phyloP scores from a whole-genome alignment of 2,888 invertebrate genomes.

The Argyra leucocephala region DNA sequence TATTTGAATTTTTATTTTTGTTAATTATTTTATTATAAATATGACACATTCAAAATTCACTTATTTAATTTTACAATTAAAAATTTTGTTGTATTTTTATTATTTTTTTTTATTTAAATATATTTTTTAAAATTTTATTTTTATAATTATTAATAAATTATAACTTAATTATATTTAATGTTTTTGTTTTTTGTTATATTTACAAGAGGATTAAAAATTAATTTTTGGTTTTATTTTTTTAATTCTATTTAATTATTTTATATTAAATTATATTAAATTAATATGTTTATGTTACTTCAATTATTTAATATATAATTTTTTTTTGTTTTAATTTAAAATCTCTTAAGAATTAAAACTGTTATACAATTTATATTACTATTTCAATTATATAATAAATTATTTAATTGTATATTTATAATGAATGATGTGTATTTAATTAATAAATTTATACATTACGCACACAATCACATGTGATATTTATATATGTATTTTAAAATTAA shows the following conservation, averaged over 20 bases:
- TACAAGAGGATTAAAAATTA: not conserved
- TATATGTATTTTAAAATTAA: not conserved
- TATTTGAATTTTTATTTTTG: not conserved
- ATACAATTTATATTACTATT: not conserved
- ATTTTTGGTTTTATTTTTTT: too few species aligned
- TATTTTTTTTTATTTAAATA: not conserved
- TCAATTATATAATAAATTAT: too few species aligned
- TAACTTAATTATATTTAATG: not conserved
- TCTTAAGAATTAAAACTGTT: not conserved
- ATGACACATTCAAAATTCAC: conserved; percentile 3
- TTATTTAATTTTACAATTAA: not conserved
- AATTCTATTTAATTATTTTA: not conserved
- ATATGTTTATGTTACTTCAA: too few species aligned
- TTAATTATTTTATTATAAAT: not conserved
- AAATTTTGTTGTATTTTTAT: not conserved
- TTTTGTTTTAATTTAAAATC: not conserved
- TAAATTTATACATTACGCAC: conserved; percentile 1
- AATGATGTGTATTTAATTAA: not conserved
- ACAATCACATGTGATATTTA: not conserved
- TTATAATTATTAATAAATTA: too few species aligned
- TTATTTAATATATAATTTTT: too few species aligned
- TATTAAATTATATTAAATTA: not conserved
- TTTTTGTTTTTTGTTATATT: not conserved
- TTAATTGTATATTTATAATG: too few species aligned
- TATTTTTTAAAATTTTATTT: too few species aligned